A percentile compares a stretch with the other conserved stretches of the same genome.
Evolutionary conservation across 2,888 invertebrate species (phyloP).

Genomic region (Leptinotarsa peninsularis): DNA sequence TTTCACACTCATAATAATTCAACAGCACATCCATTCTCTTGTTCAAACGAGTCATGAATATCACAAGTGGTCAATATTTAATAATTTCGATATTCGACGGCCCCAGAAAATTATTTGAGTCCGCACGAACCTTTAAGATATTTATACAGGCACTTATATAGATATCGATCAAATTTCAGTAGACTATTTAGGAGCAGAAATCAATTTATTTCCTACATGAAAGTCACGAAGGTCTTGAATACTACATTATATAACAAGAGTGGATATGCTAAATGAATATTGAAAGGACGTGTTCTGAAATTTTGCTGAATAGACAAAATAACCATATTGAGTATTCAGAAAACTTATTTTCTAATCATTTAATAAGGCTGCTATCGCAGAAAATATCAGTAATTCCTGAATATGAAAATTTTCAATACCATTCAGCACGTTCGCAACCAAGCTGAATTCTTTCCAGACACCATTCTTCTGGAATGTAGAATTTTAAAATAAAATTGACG

Average conservation of each 20-base stretch:
- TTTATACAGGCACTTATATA: constrained; percentile 42
- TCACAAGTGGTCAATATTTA: background rate
- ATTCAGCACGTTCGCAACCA: no score
- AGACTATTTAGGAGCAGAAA: constrained; percentile 42
- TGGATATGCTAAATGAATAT: background rate
- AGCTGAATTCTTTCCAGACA: no score
- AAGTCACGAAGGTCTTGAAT: constrained; percentile 46
- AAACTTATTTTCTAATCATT: no score
- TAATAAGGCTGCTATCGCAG: no score
- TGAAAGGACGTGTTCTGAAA: background rate
- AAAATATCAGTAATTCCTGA: no score
- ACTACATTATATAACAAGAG: constrained; percentile 37
- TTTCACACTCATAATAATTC: no score
- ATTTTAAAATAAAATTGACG: no score
- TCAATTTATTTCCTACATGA: constrained; percentile 41
- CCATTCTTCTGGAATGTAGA: no score
- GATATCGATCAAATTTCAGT: constrained; percentile 41
- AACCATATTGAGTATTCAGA: no score
- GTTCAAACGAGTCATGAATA: background rate
- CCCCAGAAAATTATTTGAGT: constrained; percentile 18
- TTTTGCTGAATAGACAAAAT: background rate
- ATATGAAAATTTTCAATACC: no score
- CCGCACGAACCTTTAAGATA: constrained; percentile 38
- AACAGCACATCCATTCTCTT: background rate
- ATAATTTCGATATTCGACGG: background rate